phyloP scores from a whole-genome alignment of 2,888 invertebrate species.

The Selenia dentaria region DNA sequence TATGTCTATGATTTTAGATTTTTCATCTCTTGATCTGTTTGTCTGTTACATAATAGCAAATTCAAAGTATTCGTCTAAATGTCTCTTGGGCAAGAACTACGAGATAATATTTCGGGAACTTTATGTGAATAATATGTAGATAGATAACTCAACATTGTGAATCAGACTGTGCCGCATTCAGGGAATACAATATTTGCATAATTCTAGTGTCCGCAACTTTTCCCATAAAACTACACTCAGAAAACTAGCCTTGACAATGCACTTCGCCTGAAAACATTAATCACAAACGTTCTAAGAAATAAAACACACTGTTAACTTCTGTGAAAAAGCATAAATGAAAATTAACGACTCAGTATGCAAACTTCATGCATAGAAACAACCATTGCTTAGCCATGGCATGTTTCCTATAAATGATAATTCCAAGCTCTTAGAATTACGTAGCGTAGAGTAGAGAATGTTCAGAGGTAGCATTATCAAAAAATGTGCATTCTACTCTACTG shows the following conservation, averaged over 20 bases:
- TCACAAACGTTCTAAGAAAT: slow-evolving; percentile 50
- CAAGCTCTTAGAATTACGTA: slow-evolving; percentile 43
- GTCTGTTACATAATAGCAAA: too few relatives aligned
- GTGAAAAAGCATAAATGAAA: slow-evolving; percentile 47
- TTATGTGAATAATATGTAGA: too few relatives aligned
- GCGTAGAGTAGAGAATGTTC: slow-evolving; percentile 49
- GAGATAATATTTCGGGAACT: too few relatives aligned
- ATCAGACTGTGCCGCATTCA: not conserved
- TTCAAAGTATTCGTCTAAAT: too few relatives aligned
- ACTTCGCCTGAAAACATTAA: slow-evolving; percentile 38
- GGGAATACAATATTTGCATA: slow-evolving; percentile 11
- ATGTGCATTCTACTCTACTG: slow-evolving; percentile 18
- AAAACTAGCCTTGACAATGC: slow-evolving; percentile 54
- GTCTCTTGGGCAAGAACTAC: too few relatives aligned
- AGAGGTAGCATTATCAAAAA: slow-evolving; percentile 42
- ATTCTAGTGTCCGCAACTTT: slow-evolving; percentile 10
- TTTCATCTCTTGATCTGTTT: too few relatives aligned
- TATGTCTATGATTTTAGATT: too few relatives aligned
- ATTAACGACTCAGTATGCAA: slow-evolving; percentile 50
- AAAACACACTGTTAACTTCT: slow-evolving; percentile 43
- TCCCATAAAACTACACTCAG: slow-evolving; percentile 20
- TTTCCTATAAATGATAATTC: slow-evolving; percentile 44
- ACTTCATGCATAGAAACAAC: slow-evolving; percentile 51
- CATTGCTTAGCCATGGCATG: slow-evolving; percentile 39
- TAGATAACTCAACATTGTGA: not conserved